Conservation (phyloP, 2,888 invertebrate genomes). For the Pterostichus madidus region DNA sequence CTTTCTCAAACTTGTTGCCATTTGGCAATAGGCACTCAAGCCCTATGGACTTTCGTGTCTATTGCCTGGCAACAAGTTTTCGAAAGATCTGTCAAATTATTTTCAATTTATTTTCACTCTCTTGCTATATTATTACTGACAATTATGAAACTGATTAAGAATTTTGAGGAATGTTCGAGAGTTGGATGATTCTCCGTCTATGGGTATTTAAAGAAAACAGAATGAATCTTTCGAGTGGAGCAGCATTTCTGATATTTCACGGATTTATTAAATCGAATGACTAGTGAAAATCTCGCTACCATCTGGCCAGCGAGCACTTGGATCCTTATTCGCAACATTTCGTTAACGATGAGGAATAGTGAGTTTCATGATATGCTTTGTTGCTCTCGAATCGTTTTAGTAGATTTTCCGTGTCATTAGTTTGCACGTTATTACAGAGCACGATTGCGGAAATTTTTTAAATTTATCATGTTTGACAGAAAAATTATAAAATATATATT, state of each 20-base stretch:
- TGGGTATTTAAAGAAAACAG: too few species aligned
- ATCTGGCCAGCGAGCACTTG: constrained; percentile 20
- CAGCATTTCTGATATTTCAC: constrained; percentile 59
- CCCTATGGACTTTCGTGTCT: too few species aligned
- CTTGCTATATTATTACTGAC: too few species aligned
- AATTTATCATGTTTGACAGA: constrained; percentile 19
- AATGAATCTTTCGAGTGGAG: not conserved
- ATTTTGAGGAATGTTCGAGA: not conserved
- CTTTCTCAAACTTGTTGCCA: too few species aligned
- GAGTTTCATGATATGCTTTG: constrained; percentile 28
- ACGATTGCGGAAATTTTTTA: constrained; percentile 8
- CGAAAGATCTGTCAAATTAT: too few species aligned
- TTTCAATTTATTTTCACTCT: too few species aligned
- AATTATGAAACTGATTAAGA: too few species aligned
- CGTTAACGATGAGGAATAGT: constrained; percentile 13
- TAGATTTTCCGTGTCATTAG: constrained; percentile 33
- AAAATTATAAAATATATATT: constrained; percentile 33
- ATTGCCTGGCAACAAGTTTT: too few species aligned
- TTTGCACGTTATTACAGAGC: not conserved
- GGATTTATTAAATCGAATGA: constrained; percentile 60
- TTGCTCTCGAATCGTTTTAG: not conserved
- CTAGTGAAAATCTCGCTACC: constrained; percentile 17
- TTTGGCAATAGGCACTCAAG: too few species aligned
- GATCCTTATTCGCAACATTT: constrained; percentile 27
- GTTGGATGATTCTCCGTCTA: too few species aligned